These are phyloP conservation scores for Pseudomyrmex dendroicus DNA, from an alignment of 1,140 invertebrate species.

Conservation along the genomic window DNA sequence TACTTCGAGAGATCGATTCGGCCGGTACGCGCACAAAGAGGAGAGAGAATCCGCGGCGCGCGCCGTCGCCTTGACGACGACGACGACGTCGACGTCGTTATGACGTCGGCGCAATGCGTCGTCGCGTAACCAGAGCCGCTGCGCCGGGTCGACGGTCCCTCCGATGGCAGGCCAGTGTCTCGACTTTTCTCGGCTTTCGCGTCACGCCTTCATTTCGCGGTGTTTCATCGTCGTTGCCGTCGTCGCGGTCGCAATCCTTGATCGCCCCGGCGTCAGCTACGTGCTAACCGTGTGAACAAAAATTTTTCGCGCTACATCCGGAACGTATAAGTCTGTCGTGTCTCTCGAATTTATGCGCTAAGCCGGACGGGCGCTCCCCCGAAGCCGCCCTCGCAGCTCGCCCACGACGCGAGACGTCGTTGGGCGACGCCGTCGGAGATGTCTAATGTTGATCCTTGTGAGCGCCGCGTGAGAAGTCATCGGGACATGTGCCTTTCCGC, in stretches of 20 bases:
- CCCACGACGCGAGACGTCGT: neutral
- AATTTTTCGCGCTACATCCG: too few species aligned
- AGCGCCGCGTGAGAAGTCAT: conserved; percentile 58
- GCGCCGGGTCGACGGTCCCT: conserved; percentile 73
- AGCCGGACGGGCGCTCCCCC: neutral
- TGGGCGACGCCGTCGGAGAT: conserved; percentile 1
- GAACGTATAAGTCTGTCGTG: neutral
- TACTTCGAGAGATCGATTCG: conserved; percentile 78
- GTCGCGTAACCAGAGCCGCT: conserved; percentile 65
- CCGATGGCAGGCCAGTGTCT: conserved; percentile 75
- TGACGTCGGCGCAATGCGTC: conserved; percentile 72
- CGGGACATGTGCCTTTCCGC: conserved; percentile 76
- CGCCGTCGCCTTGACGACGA: conserved; percentile 80
- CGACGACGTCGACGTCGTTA: conserved; percentile 64
- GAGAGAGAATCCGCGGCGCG: conserved; percentile 39
- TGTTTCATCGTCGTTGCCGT: neutral
- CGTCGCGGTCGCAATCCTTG: neutral
- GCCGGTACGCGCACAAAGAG: conserved; percentile 5
- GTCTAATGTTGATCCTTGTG: conserved; percentile 30
- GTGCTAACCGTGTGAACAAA: too few species aligned
- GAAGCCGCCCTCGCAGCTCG: neutral
- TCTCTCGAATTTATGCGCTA: neutral
- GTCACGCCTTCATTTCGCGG: conserved; percentile 19
- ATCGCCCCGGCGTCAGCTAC: too few species aligned
- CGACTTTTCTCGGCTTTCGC: conserved; percentile 77